Evolutionary conservation across 2,113 vertebrate species (phyloP), one percentile per base, ranked within the genome.

Genomic region (Nycticebus coucang): DNA sequence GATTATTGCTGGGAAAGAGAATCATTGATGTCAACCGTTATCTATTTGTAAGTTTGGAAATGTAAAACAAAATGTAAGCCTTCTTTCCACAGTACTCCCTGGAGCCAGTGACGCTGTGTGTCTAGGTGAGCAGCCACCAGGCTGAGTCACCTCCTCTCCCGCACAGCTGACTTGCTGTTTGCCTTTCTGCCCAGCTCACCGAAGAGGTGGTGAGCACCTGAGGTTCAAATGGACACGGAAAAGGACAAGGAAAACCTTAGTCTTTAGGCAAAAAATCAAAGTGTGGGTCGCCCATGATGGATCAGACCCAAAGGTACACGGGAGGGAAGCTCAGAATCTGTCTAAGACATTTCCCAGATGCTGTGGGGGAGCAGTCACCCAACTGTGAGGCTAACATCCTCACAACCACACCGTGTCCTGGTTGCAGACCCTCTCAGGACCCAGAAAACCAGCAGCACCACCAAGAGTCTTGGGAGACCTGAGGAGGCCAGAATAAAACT

Each of bases 171-270:
- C 30, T 24, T 24, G 26, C 90, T 19, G 1, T 0, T 26, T 14
- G 64, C 53, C 19, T 17, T 18, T 24, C 10, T 2, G 35, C 55
- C 35, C 57, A 19, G 35, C 6, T 0, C 45, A 50, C n/a, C 18
- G 14, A n/a, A 37, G 53, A 19, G 30, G 5, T 1, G 41, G 37
- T 2, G 4, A 21, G 15, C 11, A 5, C 1, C 41, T 41, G 8
- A 50, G 6, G 18, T 4, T 19, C 35, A 26, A 18, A 35, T 0
- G 0, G 13, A 17, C 4, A 3, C 41, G 24, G 4, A 18, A 60
- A 22, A 59, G 21, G 18, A 2, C 59, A 87, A 62, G 19, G 19
- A 35, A 55, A 62, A 41, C 11, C 50, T 12, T 21, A 7, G 33
- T 35, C 35, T 50, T 6, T 1, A 5, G 72, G 11, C 5, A 4